These are phyloP conservation scores for Lophius piscatorius DNA, from an alignment of 2,113 vertebrate species.

Conservation along the genomic window DNA sequence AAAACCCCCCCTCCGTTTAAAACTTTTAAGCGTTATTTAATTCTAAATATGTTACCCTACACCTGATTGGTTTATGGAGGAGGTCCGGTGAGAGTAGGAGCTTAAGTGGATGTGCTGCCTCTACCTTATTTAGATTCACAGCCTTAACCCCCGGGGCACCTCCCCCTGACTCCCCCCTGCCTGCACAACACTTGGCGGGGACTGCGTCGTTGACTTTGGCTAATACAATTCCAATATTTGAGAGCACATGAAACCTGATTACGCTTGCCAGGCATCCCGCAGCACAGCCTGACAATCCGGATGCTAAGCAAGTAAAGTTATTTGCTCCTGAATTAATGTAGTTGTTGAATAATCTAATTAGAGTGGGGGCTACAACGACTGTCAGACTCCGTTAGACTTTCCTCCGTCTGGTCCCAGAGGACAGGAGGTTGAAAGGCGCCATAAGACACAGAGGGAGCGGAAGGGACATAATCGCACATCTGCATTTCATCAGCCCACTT, in stretches of 20 bases:
- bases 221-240: slow-evolving; percentile 55
- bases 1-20: no score
- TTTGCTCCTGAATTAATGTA: slow-evolving; percentile 67
- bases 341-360: slow-evolving; percentile 63
- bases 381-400: slow-evolving; percentile 56
- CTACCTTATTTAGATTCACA: slow-evolving; percentile 36
- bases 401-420: slow-evolving; percentile 19
- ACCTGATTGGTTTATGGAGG: no score
- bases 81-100: no score
- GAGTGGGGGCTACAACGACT: slow-evolving; percentile 44
- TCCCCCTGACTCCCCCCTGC: neutral
- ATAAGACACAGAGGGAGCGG: slow-evolving; percentile 10
- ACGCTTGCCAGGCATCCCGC: slow-evolving; percentile 42
- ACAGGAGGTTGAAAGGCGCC: slow-evolving; percentile 25
- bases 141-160: neutral
- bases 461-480: slow-evolving; percentile 24
- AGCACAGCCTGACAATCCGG: slow-evolving; percentile 37
- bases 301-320: slow-evolving; percentile 56
- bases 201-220: slow-evolving; percentile 45
- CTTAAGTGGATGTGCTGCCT: slow-evolving; percentile 17
- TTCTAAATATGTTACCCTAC: no score
- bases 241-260: slow-evolving; percentile 54
- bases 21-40: no score
- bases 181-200: slow-evolving; percentile 20
- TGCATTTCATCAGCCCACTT: neutral